phyloP scores from a whole-genome alignment of 2,888 invertebrate species.

The Chesias legatella region DNA sequence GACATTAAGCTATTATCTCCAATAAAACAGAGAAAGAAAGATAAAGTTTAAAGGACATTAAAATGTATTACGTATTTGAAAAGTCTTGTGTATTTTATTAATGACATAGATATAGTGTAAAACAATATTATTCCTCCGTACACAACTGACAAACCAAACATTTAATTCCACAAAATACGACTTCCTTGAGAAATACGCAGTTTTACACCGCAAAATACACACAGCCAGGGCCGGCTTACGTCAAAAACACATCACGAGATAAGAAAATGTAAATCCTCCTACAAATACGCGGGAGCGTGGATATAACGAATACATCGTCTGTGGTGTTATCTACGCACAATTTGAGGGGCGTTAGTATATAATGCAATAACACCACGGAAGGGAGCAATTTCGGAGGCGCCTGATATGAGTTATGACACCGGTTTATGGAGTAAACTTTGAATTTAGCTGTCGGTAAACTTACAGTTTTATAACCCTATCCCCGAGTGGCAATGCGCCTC shows the following conservation, averaged over 20 bases:
- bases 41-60: no score
- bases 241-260: constrained; percentile 40
- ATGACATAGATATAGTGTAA: no score
- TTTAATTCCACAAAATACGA: background rate
- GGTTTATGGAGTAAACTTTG: constrained; percentile 22
- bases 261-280: constrained; percentile 51
- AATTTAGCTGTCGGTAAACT: constrained; percentile 12
- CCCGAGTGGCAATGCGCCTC: no score
- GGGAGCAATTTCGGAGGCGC: constrained; percentile 44
- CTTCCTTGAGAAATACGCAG: constrained; percentile 3
- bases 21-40: no score
- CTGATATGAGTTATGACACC: constrained; percentile 38
- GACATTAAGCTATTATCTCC: no score
- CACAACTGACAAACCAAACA: background rate
- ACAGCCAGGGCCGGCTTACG: constrained; percentile 28
- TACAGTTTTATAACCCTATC: no score
- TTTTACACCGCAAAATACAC: constrained; percentile 11
- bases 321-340: constrained; percentile 45
- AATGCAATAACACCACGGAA: constrained; percentile 50
- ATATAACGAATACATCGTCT: no score
- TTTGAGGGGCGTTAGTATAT: constrained; percentile 43
- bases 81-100: no score
- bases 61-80: no score
- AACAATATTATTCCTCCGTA: no score
- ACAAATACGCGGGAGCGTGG: constrained; percentile 38